A percentile compares a stretch with the other conserved stretches of the same genome.
These are phyloP conservation scores for Euthynnus affinis DNA, from an alignment of 2,797 vertebrate species.

Conservation along the genomic window DNA sequence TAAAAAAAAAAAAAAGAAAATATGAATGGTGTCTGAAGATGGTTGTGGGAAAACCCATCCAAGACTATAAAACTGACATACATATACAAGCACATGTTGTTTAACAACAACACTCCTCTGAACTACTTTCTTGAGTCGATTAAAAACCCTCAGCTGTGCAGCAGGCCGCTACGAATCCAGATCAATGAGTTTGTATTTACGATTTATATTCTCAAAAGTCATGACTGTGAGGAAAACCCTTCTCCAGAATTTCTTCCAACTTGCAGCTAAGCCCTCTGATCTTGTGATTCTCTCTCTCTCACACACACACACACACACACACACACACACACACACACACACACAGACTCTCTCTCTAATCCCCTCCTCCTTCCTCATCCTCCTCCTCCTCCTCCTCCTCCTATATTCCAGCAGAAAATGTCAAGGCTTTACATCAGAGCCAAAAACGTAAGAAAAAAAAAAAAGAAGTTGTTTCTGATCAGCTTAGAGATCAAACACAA, in stretches of 20 bases:
- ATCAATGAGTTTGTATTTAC: neutral
- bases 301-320: too few species aligned
- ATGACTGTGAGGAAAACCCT: neutral
- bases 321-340: too few species aligned
- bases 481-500: neutral
- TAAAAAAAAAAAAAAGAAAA: neutral
- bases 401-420: constrained; percentile 3
- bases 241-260: neutral
- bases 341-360: constrained; percentile 20
- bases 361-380: neutral
- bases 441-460: neutral
- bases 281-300: too few species aligned
- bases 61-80: neutral
- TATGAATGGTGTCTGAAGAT: neutral
- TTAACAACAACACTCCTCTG: neutral
- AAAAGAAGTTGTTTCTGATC: neutral
- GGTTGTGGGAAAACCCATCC: neutral
- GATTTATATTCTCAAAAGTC: neutral
- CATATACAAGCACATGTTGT: neutral
- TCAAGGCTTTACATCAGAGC: neutral
- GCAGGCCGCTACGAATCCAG: neutral
- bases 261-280: constrained; percentile 18
- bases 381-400: neutral
- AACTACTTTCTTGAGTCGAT: neutral
- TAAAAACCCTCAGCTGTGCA: neutral